Evolutionary conservation across 2,797 vertebrate genomes (phyloP).

Genomic region (Hafferia zeledoni): DNA sequence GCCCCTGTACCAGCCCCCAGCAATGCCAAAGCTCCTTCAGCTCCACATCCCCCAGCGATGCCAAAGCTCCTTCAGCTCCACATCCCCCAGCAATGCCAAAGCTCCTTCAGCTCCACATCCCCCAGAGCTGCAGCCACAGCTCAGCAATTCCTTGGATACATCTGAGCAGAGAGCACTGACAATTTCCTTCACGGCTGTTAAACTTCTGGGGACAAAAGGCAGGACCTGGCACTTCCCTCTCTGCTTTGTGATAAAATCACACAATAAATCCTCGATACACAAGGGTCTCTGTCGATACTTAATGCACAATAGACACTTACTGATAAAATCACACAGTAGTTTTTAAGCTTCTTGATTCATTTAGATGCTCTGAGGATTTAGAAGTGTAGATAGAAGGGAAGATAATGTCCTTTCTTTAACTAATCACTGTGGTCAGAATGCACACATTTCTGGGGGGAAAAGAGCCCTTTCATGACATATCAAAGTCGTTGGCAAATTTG

Average conservation of each 20-base stretch:
- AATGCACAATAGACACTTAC: background rate
- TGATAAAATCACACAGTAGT: background rate
- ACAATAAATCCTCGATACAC: background rate
- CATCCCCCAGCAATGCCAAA: background rate
- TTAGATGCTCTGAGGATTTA: background rate
- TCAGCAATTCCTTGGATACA: accelerated
- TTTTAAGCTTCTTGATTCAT: background rate
- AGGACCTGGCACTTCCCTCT: accelerated
- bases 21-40: no score
- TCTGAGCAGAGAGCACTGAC: accelerated
- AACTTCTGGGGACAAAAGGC: background rate
- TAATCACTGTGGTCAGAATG: background rate
- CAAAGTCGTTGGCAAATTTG: background rate
- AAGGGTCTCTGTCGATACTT: background rate
- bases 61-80: no score
- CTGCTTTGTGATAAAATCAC: background rate
- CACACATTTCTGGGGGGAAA: background rate
- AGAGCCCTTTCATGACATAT: background rate
- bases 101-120: background rate
- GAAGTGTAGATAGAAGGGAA: background rate
- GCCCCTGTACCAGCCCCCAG: accelerated
- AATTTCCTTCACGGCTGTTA: background rate
- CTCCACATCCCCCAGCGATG: background rate
- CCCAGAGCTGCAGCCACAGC: accelerated
- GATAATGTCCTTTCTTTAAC: background rate